Evolutionary conservation across 2,113 vertebrate species (phyloP), one percentile per base, ranked within the genome.

Genomic region (Donacobius atricapilla): DNA sequence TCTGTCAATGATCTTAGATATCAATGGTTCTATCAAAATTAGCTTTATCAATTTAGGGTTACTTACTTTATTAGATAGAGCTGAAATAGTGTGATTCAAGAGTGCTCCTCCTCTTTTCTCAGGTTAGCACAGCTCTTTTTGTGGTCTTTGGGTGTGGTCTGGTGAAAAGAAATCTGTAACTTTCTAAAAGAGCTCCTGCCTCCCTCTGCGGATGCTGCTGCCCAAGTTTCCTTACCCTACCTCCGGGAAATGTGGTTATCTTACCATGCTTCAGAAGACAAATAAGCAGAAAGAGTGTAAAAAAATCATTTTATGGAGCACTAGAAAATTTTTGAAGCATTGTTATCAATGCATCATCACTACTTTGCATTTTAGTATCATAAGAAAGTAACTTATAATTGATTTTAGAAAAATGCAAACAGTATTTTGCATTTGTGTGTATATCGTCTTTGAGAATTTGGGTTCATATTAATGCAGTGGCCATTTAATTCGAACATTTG

Each of bases 261-360:
- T 61, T 79, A 12, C 28, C 22, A 61, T 61, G 57, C 2, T 66
- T 91, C 48, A 79, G 25, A 71, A 75, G 72, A 56, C 4, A 75
- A 66, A 83, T 71, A 27, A 80, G 37, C 11, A 50, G 42, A 73
- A 95, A 64, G 11, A 61, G 7, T 31, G 21, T 24, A 85, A 83
- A 60, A 60, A 61, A 76, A 21, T 15, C 0, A 42, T 42, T 71
- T 79, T 47, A 21, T 35, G 10, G 25, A 77, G 7, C 0, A 0
- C 16, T 63, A 28, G 9, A 77, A 51, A 31, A 3, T 7, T 48
- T 91, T 50, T 80, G 1, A 93, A 73, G 4, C 25, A 40, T 28
- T 60, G 5, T 56, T 83, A 61, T 31, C 5, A n/a, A 22, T 77
- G 61, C 3, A 3, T 83, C 8, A 28, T 69, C 9, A 13, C 8